phyloP scores from a whole-genome alignment of 1,140 invertebrate species.

The Sipha flava region DNA sequence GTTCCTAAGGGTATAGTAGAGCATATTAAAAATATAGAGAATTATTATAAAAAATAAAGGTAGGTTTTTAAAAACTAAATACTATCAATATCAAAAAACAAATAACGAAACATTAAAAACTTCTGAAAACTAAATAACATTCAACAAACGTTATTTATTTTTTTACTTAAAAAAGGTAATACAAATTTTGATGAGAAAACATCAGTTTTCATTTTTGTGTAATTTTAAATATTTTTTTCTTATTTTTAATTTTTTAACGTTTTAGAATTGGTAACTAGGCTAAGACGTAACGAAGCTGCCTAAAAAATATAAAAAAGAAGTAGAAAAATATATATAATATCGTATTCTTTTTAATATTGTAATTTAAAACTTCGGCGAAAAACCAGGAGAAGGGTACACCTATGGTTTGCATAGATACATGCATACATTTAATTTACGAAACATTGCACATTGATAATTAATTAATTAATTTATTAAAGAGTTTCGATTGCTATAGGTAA shows the following conservation, averaged over 20 bases:
- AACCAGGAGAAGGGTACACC: constrained; percentile 17
- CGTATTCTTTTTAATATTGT: constrained; percentile 17
- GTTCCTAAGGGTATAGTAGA: constrained; percentile 17
- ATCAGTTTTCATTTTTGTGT: constrained; percentile 24
- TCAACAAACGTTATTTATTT: constrained; percentile 30
- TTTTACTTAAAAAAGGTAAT: constrained; percentile 25
- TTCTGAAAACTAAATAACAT: constrained; percentile 32
- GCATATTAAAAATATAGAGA: constrained; percentile 32
- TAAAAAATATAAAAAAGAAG: constrained; percentile 33
- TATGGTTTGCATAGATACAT: constrained; percentile 3
- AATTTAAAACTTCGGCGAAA: constrained; percentile 15
- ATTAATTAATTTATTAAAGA: neutral
- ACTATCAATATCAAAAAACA: constrained; percentile 32
- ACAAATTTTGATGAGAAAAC: constrained; percentile 30
- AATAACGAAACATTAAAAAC: constrained; percentile 32
- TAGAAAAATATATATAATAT: constrained; percentile 31
- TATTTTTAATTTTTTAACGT: constrained; percentile 15
- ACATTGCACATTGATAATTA: constrained; percentile 29
- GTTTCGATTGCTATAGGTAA: constrained; percentile 31
- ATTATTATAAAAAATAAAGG: constrained; percentile 33
- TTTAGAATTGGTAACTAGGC: constrained; percentile 32
- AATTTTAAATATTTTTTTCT: neutral
- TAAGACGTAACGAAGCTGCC: constrained; percentile 33
- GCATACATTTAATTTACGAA: constrained; percentile 22
- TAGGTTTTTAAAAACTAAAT: constrained; percentile 32